phyloP scores from a whole-genome alignment of 2,888 invertebrate species.

The Melieria omissa region DNA sequence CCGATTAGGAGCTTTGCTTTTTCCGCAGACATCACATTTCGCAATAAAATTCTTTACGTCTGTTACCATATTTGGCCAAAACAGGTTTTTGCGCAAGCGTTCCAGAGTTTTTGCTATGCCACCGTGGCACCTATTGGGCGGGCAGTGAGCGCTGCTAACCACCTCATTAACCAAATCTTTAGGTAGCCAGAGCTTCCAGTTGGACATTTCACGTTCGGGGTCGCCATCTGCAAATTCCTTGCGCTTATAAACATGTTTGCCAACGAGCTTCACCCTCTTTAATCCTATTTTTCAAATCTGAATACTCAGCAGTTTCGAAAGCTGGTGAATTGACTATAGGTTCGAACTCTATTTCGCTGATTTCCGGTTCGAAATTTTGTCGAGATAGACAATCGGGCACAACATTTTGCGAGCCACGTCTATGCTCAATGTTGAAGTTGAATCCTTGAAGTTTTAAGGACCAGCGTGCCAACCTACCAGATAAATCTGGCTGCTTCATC shows the following conservation, averaged over 20 bases:
- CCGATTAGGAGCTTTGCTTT: constrained; percentile 15
- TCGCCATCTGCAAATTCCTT: constrained; percentile 33
- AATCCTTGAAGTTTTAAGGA: constrained; percentile 31
- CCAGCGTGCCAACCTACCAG: constrained; percentile 32
- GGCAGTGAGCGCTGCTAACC: neutral
- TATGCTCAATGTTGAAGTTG: constrained; percentile 29
- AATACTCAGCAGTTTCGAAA: constrained; percentile 11
- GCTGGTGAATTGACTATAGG: constrained; percentile 26
- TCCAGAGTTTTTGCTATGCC: constrained; percentile 13
- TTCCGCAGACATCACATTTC: neutral
- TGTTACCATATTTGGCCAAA: constrained; percentile 3
- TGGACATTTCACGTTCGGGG: neutral
- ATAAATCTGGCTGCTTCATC: constrained; percentile 28
- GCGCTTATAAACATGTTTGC: constrained; percentile 24
- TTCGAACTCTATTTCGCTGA: neutral
- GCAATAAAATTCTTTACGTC: neutral
- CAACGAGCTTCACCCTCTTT: constrained; percentile 8
- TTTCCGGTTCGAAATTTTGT: constrained; percentile 24
- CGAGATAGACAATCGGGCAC: constrained; percentile 34
- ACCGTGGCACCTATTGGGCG: constrained; percentile 1
- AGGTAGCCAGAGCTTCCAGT: constrained; percentile 16
- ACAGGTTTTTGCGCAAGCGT: neutral
- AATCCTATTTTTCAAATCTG: constrained; percentile 7
- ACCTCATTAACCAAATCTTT: neutral
- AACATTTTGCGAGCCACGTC: constrained; percentile 28